These are phyloP conservation scores for Pterostichus niger DNA, from an alignment of 2,888 invertebrate genomes.

Conservation along the genomic window DNA sequence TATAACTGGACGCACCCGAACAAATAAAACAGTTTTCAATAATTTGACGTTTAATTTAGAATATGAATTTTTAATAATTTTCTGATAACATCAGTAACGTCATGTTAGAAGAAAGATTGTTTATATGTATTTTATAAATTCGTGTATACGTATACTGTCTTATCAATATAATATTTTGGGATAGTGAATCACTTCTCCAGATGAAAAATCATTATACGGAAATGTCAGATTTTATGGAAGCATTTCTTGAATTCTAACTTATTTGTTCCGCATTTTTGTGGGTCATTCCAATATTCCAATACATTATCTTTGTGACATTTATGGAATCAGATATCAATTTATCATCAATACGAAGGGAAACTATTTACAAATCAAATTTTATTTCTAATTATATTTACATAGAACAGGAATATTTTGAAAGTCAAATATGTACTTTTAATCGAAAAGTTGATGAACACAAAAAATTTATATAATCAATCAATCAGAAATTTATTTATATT, in stretches of 20 bases:
- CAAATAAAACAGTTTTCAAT: too few relatives aligned
- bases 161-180: too few relatives aligned
- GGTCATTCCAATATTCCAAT: constrained; percentile 39
- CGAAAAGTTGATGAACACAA: too few relatives aligned
- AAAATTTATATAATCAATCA: too few relatives aligned
- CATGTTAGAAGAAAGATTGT: too few relatives aligned
- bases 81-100: too few relatives aligned
- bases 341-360: constrained; percentile 6
- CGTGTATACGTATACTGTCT: too few relatives aligned
- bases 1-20: too few relatives aligned
- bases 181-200: not conserved
- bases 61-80: too few relatives aligned
- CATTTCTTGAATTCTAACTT: not conserved
- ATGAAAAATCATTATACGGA: constrained; percentile 29
- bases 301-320: constrained; percentile 20
- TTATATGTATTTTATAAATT: too few relatives aligned
- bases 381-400: constrained; percentile 7
- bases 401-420: constrained; percentile 8
- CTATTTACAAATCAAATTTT: constrained; percentile 42
- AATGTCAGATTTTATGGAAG: constrained; percentile 14
- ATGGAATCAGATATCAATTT: constrained; percentile 24
- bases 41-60: too few relatives aligned
- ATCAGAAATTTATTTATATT: too few relatives aligned
- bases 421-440: not conserved
- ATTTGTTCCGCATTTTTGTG: constrained; percentile 1